Conservation (phyloP, 2,797 vertebrate species). For the Galagoides demidoff region DNA sequence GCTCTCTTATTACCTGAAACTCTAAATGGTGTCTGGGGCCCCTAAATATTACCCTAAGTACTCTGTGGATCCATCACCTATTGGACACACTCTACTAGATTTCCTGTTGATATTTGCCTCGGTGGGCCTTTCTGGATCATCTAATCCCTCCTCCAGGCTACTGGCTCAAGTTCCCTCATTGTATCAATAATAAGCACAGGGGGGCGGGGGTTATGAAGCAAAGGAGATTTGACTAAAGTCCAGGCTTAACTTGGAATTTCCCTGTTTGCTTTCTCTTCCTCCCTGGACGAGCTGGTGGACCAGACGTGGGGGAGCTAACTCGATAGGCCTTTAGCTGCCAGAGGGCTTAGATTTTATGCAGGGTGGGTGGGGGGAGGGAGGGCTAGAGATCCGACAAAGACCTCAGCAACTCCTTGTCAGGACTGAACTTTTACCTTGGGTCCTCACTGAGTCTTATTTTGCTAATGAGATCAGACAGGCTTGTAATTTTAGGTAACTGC, state of each 20-base stretch:
- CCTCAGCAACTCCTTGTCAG: background rate
- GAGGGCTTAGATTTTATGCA: background rate
- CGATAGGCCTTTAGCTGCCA: background rate
- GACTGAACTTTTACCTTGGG: background rate
- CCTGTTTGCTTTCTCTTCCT: constrained; percentile 42
- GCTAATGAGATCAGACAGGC: constrained; percentile 65
- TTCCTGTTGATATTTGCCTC: background rate
- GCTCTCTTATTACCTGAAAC: background rate
- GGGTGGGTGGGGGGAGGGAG: background rate
- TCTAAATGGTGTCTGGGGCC: accelerated
- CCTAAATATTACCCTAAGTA: accelerated
- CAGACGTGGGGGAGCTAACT: background rate
- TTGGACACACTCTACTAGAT: accelerated
- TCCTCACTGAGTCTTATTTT: constrained; percentile 30
- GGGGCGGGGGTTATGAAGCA: constrained; percentile 38
- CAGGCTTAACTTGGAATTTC: constrained; percentile 40
- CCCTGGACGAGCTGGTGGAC: background rate
- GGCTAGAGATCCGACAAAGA: background rate
- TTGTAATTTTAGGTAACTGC: constrained; percentile 58
- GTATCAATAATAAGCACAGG: background rate
- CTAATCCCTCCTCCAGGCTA: background rate
- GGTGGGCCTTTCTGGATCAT: background rate
- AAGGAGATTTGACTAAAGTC: constrained; percentile 8
- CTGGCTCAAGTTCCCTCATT: background rate
- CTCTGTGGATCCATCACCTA: accelerated